Evolutionary conservation across 2,797 vertebrate genomes (phyloP).

Genomic region (Limosa lapponica): DNA sequence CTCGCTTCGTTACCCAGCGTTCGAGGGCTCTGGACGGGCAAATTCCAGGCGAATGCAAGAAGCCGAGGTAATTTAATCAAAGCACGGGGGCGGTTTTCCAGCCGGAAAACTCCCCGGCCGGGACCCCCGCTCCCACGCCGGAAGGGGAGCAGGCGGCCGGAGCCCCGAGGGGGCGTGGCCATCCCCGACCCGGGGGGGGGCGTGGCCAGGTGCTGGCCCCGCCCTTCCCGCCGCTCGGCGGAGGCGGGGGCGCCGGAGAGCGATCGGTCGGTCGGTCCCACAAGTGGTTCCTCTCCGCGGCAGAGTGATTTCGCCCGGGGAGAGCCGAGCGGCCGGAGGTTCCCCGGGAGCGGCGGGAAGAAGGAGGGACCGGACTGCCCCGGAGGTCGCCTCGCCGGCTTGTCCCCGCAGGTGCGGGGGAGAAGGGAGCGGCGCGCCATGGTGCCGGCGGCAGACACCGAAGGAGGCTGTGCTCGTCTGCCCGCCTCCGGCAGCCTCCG

Average conservation of each 20-base stretch:
- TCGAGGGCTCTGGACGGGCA: too few species aligned
- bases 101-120: neutral
- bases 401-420: neutral
- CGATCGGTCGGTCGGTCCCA: neutral
- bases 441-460: neutral
- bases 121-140: neutral
- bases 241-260: neutral
- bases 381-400: neutral
- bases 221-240: neutral
- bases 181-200: neutral
- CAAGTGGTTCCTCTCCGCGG: neutral
- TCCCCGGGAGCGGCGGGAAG: neutral
- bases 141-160: neutral
- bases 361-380: neutral
- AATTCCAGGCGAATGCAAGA: neutral
- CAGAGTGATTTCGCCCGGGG: neutral
- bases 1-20: neutral
- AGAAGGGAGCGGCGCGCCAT: constrained; percentile 14
- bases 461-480: neutral
- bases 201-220: neutral
- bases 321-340: neutral
- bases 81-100: neutral
- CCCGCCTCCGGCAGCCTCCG: neutral
- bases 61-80: neutral
- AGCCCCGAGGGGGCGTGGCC: fast-evolving